These are phyloP conservation scores for Corvus hawaiiensis DNA, from an alignment of 2,113 vertebrate genomes.

Conservation along the genomic window DNA sequence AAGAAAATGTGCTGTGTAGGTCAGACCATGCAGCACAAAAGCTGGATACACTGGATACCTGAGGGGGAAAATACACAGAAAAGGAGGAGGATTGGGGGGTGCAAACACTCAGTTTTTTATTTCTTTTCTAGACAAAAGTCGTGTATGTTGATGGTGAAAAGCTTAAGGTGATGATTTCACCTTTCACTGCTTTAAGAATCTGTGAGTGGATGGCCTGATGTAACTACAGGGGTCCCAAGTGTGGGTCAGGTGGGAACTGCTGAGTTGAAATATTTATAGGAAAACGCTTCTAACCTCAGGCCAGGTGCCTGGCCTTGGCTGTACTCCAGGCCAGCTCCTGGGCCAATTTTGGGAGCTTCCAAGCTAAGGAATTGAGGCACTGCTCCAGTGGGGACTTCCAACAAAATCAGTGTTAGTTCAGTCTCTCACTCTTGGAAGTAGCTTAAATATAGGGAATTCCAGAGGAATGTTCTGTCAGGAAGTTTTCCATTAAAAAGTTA, in stretches of 20 bases:
- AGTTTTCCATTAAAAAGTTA: neutral
- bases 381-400: neutral
- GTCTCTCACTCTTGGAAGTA: neutral
- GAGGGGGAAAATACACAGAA: neutral
- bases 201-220: accelerated
- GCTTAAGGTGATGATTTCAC: neutral
- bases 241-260: neutral
- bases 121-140: neutral
- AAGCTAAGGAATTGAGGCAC: neutral
- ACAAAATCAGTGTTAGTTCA: neutral
- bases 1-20: neutral
- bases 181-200: neutral
- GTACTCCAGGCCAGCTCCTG: neutral
- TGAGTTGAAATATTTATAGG: neutral
- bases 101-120: neutral
- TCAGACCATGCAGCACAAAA: neutral
- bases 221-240: neutral
- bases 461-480: neutral
- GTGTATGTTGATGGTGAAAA: neutral
- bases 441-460: neutral
- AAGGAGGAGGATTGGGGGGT: accelerated
- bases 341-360: neutral
- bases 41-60: neutral
- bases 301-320: neutral
- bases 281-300: neutral